Conservation (phyloP, 37 sponge, comb jelly and placozoan species). For the Eunapius fragilis region DNA sequence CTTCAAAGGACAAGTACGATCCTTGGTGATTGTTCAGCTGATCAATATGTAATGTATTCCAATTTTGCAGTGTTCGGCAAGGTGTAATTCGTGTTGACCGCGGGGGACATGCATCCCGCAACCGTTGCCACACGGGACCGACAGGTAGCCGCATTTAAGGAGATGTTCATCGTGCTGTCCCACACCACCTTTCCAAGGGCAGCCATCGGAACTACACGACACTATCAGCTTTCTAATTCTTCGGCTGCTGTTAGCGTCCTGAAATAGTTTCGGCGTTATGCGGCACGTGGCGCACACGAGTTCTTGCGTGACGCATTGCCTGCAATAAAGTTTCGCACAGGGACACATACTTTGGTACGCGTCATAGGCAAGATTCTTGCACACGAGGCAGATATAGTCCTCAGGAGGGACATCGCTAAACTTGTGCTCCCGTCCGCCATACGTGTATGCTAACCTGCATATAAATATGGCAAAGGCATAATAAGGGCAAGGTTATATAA, state of each 20-base stretch:
- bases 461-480: no score
- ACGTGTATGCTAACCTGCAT: not conserved
- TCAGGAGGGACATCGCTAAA: not conserved
- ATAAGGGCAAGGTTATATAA: no score
- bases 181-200: not conserved
- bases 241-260: not conserved
- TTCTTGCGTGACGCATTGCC: not conserved
- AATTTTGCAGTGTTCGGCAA: not conserved
- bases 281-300: not conserved
- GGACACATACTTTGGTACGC: not conserved
- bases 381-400: not conserved
- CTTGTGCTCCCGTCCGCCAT: not conserved
- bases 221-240: not conserved
- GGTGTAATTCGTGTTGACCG: not conserved
- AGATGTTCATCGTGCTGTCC: not conserved
- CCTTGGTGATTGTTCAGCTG: no score
- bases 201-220: not conserved
- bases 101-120: not conserved
- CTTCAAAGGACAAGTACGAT: no score
- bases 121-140: not conserved
- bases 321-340: not conserved
- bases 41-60: no score
- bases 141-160: not conserved
- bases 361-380: not conserved
- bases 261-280: not conserved